phyloP scores from a whole-genome alignment of 2,113 vertebrate genomes.

The Hippocampus comes region DNA sequence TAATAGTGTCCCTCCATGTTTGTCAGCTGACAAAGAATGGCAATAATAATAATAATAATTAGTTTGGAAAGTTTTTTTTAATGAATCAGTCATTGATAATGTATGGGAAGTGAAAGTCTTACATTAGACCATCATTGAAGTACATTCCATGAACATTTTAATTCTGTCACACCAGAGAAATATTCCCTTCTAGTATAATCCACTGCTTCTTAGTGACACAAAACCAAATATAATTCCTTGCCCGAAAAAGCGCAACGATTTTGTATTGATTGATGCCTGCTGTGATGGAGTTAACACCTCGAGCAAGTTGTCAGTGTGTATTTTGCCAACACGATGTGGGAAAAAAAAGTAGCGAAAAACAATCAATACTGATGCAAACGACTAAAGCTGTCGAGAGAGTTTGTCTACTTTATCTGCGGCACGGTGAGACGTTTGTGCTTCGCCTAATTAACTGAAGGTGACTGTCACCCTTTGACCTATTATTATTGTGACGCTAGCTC shows the following conservation, averaged over 20 bases:
- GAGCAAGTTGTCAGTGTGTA: slow-evolving; percentile 4
- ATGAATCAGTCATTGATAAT: neutral
- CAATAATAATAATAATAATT: no score
- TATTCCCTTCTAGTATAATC: neutral
- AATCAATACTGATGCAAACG: slow-evolving; percentile 27
- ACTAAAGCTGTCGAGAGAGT: slow-evolving; percentile 13
- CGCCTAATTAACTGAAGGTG: slow-evolving; percentile 48
- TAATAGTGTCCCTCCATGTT: no score
- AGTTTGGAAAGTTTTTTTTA: no score
- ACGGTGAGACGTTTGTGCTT: slow-evolving; percentile 21
- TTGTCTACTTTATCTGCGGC: neutral
- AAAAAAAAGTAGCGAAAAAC: slow-evolving; percentile 14
- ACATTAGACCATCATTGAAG: neutral
- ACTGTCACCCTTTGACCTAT: slow-evolving; percentile 50
- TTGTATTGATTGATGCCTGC: neutral
- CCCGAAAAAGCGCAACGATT: neutral
- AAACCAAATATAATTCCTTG: neutral
- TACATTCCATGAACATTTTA: neutral
- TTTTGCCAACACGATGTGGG: neutral
- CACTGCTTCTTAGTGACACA: neutral
- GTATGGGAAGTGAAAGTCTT: neutral
- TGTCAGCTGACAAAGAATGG: neutral
- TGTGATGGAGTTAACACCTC: neutral
- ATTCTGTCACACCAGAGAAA: neutral
- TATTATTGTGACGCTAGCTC: slow-evolving; percentile 20